A percentile compares a stretch with the other conserved stretches of the same genome.
These are phyloP conservation scores for Circaetus gallicus DNA, from an alignment of 2,113 vertebrate genomes.

Conservation along the genomic window DNA sequence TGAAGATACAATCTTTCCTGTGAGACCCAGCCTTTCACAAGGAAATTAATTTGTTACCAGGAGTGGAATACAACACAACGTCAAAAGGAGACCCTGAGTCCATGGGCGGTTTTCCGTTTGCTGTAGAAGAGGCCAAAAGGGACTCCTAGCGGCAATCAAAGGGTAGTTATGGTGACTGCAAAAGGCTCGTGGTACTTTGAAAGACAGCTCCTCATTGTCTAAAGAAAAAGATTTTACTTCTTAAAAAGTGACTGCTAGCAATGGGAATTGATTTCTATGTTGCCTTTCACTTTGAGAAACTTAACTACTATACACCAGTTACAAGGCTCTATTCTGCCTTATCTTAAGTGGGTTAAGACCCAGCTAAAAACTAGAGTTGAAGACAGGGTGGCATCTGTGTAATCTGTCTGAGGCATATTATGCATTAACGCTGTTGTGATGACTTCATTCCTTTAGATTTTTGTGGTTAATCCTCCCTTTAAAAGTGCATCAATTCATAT, in stretches of 20 bases:
- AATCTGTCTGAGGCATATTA: background rate
- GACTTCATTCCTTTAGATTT: background rate
- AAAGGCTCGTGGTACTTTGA: background rate
- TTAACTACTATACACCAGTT: background rate
- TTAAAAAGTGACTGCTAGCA: background rate
- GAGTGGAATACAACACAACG: background rate
- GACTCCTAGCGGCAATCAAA: background rate
- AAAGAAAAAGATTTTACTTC: background rate
- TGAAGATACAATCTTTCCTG: background rate
- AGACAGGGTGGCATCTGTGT: background rate
- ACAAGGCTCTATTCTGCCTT: background rate
- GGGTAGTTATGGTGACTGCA: background rate
- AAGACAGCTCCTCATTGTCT: background rate
- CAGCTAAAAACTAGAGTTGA: background rate
- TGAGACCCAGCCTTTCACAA: background rate
- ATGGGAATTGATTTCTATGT: background rate
- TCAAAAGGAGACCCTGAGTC: background rate
- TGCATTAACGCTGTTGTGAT: background rate
- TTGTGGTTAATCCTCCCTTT: background rate
- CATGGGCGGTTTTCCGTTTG: background rate
- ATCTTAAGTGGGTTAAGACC: background rate
- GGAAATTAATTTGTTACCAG: background rate
- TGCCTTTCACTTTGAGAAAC: background rate
- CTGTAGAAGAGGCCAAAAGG: background rate
- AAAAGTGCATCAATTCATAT: background rate